These are phyloP conservation scores for Ochotona princeps DNA, from an alignment of 2,113 vertebrate species.

Conservation along the genomic window DNA sequence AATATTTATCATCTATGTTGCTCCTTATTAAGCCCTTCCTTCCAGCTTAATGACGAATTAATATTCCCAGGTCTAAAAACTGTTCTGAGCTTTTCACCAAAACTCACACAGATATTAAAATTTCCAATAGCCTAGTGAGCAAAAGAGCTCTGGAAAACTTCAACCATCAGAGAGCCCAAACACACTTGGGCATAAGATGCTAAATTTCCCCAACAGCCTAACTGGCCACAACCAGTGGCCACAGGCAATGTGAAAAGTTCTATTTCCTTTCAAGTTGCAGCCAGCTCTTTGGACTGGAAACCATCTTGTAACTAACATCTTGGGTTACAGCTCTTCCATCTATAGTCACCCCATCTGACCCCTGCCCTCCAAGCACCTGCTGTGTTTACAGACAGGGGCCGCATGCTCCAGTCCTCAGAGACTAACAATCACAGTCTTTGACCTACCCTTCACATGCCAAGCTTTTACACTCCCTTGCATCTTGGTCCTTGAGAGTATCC, in stretches of 20 bases:
- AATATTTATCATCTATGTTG: slow-evolving; percentile 65
- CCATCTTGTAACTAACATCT: no score
- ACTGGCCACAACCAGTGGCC: neutral
- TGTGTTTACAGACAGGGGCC: neutral
- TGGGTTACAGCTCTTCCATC: neutral
- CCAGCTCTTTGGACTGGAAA: neutral
- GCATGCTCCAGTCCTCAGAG: neutral
- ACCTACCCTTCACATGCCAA: neutral
- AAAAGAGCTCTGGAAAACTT: neutral
- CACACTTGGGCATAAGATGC: neutral
- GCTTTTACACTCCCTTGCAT: neutral
- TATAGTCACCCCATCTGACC: neutral
- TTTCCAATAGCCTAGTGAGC: slow-evolving; percentile 37
- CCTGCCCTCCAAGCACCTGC: neutral
- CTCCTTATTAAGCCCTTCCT: slow-evolving; percentile 56
- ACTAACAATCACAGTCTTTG: neutral
- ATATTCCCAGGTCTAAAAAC: slow-evolving; percentile 61
- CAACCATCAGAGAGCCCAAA: neutral
- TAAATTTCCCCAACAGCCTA: neutral
- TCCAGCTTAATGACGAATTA: slow-evolving; percentile 71
- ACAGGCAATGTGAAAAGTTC: neutral
- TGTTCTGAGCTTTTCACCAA: slow-evolving; percentile 56
- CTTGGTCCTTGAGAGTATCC: neutral
- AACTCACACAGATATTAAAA: slow-evolving; percentile 48
- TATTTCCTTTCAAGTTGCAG: neutral